Evolutionary conservation across 2,113 vertebrate genomes (phyloP).

Genomic region (Mugil cephalus): DNA sequence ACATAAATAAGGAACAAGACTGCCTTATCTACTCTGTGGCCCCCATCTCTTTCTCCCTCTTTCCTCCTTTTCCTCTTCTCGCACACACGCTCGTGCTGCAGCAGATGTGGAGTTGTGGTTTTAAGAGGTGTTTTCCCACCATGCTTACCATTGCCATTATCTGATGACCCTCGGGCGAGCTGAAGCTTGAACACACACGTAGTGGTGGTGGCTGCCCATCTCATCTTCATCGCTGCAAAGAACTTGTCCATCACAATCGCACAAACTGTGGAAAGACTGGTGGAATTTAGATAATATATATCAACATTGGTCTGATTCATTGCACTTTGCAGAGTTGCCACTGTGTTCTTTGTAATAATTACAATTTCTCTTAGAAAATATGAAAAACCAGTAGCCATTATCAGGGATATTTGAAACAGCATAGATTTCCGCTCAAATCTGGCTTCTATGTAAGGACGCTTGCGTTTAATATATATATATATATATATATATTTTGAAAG

Average conservation of each 20-base stretch:
- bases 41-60: constrained; percentile 68
- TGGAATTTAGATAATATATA: no score
- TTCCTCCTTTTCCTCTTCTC: constrained; percentile 23
- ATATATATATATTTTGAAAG: no score
- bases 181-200: constrained; percentile 6
- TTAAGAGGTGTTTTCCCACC: constrained; percentile 61
- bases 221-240: constrained; percentile 2
- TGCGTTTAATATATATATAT: no score
- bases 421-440: no score
- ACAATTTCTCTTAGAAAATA: not conserved
- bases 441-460: no score
- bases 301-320: not conserved
- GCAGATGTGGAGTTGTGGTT: constrained; percentile 56
- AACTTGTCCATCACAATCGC: not conserved
- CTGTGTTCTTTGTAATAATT: not conserved
- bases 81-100: constrained; percentile 20
- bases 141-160: constrained; percentile 33
- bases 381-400: no score
- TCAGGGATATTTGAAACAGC: no score
- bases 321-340: not conserved
- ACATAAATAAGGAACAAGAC: constrained; percentile 85
- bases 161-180: constrained; percentile 41
- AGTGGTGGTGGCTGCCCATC: not conserved
- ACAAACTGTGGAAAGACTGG: not conserved
- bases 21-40: constrained; percentile 78